phyloP scores from a whole-genome alignment of 2,113 vertebrate genomes.

The Alligator mississippiensis region DNA sequence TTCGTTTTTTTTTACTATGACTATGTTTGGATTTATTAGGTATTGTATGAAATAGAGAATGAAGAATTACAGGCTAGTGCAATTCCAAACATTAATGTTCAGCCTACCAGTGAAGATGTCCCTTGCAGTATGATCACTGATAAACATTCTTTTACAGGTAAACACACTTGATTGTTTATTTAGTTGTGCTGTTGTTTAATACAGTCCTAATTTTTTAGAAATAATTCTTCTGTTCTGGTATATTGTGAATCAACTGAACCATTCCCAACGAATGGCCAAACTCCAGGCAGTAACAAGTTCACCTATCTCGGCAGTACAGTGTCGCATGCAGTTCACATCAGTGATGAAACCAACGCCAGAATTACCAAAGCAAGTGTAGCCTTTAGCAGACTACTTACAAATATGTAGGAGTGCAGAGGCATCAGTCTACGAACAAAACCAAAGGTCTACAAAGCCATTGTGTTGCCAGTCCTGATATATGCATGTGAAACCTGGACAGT shows the following conservation, averaged over 20 bases:
- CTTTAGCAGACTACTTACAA: too few relatives aligned
- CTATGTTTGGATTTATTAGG: slow-evolving; percentile 62
- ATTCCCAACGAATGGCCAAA: too few relatives aligned
- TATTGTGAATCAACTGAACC: neutral
- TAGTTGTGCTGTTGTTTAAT: neutral
- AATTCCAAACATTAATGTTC: neutral
- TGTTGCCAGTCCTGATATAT: too few relatives aligned
- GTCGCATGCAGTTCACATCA: too few relatives aligned
- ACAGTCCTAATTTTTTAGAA: neutral
- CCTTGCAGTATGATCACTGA: neutral
- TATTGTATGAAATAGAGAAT: slow-evolving; percentile 73
- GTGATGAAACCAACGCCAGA: too few relatives aligned
- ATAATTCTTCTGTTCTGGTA: neutral
- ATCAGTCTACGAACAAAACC: too few relatives aligned
- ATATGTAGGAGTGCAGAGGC: too few relatives aligned
- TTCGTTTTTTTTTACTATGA: slow-evolving; percentile 9
- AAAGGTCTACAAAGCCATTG: too few relatives aligned
- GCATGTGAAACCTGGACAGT: too few relatives aligned
- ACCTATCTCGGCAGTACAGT: too few relatives aligned
- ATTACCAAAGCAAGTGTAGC: too few relatives aligned
- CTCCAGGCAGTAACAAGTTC: too few relatives aligned
- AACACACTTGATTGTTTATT: neutral
- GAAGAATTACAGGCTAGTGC: slow-evolving; percentile 62
- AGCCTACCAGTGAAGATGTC: neutral
- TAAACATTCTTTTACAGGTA: slow-evolving; percentile 58